A percentile compares a stretch with the other conserved stretches of the same genome.
Evolutionary conservation across 2,797 vertebrate species (phyloP).

Genomic region (Pseudochaenichthys georgianus): DNA sequence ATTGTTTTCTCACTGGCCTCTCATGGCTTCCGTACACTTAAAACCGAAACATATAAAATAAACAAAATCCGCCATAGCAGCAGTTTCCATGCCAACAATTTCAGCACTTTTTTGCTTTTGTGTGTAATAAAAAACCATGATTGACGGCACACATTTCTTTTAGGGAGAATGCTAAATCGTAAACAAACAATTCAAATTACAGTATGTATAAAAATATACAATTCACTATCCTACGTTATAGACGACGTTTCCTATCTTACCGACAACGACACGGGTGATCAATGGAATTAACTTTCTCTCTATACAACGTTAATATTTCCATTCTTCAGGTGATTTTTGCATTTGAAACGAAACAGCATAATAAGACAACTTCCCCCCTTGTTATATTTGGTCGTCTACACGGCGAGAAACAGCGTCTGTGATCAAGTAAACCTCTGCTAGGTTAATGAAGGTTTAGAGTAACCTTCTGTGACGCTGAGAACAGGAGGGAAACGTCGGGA

Average conservation of each 20-base stretch:
- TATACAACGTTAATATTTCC: constrained; percentile 36
- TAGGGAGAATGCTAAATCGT: constrained; percentile 51
- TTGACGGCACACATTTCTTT: constrained; percentile 46
- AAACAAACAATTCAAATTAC: constrained; percentile 68
- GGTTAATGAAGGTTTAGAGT: constrained; percentile 1
- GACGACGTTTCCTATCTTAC: constrained; percentile 18
- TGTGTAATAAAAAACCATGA: constrained; percentile 24
- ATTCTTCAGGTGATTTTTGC: constrained; percentile 46
- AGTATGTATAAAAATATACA: constrained; percentile 84
- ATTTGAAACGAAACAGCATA: constrained; percentile 75
- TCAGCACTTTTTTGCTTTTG: constrained; percentile 26
- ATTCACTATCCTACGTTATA: constrained; percentile 49
- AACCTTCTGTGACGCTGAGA: neutral
- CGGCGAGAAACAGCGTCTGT: constrained; percentile 53
- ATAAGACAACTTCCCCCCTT: constrained; percentile 58
- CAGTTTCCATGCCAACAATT: constrained; percentile 33
- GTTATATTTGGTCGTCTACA: constrained; percentile 69
- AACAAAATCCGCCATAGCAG: constrained; percentile 42
- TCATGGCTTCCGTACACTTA: too few species aligned
- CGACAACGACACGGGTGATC: constrained; percentile 40
- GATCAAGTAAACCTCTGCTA: constrained; percentile 48
- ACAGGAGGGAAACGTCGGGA: neutral
- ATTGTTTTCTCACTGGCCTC: too few species aligned
- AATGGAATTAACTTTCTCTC: constrained; percentile 39
- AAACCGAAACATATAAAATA: too few species aligned